These are phyloP conservation scores for Archips xylosteana DNA, from an alignment of 2,888 invertebrate genomes.

Conservation along the genomic window DNA sequence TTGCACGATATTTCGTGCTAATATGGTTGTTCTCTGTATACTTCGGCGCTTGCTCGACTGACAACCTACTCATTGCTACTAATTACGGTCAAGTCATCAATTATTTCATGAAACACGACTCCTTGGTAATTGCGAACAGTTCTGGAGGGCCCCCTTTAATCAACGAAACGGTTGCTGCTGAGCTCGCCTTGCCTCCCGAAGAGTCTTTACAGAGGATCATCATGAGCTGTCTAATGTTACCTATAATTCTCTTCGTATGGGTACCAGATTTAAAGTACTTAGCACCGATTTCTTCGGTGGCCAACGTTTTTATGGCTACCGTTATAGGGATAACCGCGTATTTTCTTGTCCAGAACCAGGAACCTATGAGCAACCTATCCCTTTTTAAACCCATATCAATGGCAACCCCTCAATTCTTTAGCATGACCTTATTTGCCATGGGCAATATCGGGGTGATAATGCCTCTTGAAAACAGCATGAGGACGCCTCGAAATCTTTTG, in stretches of 20 bases:
- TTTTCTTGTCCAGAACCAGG: slow-evolving; percentile 84
- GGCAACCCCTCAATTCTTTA: slow-evolving; percentile 91
- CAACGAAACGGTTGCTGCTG: not conserved
- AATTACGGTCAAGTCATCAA: slow-evolving; percentile 40
- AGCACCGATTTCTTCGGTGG: slow-evolving; percentile 94
- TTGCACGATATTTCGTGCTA: slow-evolving; percentile 25
- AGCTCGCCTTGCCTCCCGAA: not conserved
- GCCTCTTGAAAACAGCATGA: slow-evolving; percentile 95
- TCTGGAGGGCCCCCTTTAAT: not conserved
- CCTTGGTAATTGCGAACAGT: not conserved
- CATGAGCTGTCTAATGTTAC: slow-evolving; percentile 9
- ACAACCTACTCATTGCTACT: slow-evolving; percentile 39
- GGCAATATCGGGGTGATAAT: slow-evolving; percentile 93
- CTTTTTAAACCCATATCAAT: slow-evolving; percentile 43
- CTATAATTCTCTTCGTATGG: slow-evolving; percentile 31
- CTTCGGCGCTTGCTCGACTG: slow-evolving; percentile 42
- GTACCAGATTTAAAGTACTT: slow-evolving; percentile 86
- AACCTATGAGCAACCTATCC: not conserved
- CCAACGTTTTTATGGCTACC: slow-evolving; percentile 91
- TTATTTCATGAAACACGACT: slow-evolving; percentile 21
- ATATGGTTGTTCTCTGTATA: slow-evolving; percentile 40
- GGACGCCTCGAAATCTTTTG: slow-evolving; percentile 89
- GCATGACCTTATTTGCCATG: slow-evolving; percentile 96
- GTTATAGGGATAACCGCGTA: slow-evolving; percentile 93
- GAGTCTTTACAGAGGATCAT: not conserved